Conservation (phyloP, 2,888 invertebrate genomes). For the Synergus laeviventris region DNA sequence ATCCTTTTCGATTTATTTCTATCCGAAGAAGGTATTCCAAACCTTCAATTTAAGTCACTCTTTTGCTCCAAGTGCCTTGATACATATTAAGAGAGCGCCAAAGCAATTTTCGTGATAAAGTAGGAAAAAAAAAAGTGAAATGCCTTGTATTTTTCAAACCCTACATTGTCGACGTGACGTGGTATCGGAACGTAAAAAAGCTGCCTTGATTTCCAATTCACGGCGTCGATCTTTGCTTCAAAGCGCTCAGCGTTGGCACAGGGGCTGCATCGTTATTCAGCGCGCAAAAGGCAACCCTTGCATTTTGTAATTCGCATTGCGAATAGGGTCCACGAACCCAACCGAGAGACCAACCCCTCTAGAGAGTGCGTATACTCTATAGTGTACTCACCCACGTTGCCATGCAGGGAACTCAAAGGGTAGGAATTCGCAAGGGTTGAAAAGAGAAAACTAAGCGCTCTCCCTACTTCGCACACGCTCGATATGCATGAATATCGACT, state of each 20-base stretch:
- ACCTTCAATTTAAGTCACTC: not conserved
- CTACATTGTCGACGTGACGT: not conserved
- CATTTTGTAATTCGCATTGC: constrained; percentile 62
- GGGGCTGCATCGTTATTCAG: constrained; percentile 60
- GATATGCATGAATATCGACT: constrained; percentile 11
- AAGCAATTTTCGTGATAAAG: not conserved
- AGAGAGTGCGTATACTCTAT: constrained; percentile 38
- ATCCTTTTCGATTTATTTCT: not conserved
- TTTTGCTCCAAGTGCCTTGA: not conserved
- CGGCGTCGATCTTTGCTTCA: constrained; percentile 52
- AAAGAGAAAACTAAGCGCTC: not conserved
- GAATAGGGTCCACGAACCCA: constrained; percentile 45
- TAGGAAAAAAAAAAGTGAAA: not conserved
- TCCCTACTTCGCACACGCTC: not conserved
- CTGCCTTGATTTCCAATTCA: constrained; percentile 59
- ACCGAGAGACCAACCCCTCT: constrained; percentile 13
- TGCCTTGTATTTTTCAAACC: not conserved
- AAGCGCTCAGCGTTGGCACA: constrained; percentile 44
- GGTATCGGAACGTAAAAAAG: not conserved
- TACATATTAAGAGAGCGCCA: not conserved
- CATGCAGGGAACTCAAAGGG: constrained; percentile 47
- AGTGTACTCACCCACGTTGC: constrained; percentile 53
- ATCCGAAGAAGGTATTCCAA: not conserved
- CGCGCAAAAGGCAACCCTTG: constrained; percentile 63
- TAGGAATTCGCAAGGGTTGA: constrained; percentile 25